A percentile compares a stretch with the other conserved stretches of the same genome.
Evolutionary conservation across 2,888 invertebrate genomes (phyloP).

Genomic region (Loripinus fragilis): DNA sequence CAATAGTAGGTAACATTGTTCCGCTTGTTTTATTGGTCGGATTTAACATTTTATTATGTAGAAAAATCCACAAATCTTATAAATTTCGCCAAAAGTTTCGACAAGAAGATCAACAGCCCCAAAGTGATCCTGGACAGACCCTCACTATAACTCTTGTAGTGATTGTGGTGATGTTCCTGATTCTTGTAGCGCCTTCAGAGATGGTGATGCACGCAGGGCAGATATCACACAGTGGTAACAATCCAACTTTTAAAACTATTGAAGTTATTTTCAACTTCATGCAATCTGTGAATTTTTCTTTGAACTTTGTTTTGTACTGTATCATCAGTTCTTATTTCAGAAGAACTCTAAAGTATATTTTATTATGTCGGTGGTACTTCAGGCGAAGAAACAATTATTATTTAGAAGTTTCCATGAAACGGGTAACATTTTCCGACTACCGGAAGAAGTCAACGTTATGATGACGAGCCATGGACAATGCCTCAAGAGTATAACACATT

Average conservation of each 20-base stretch:
- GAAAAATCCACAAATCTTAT: conserved; percentile 77
- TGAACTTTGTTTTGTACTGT: conserved; percentile 92
- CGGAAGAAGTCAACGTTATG: conserved; percentile 23
- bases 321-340: conserved; percentile 91
- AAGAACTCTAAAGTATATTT: conserved; percentile 85
- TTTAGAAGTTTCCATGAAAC: conserved; percentile 59
- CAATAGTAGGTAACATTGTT: conserved; percentile 76
- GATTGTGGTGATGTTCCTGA: conserved; percentile 80
- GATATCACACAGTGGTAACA: conserved; percentile 67
- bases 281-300: conserved; percentile 90
- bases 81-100: conserved; percentile 73
- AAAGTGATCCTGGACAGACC: conserved; percentile 74
- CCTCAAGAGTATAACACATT: too few relatives aligned
- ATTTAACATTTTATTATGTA: conserved; percentile 78
- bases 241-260: conserved; percentile 75
- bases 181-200: conserved; percentile 81
- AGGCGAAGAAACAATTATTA: conserved; percentile 53
- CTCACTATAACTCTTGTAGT: conserved; percentile 79
- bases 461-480: neutral
- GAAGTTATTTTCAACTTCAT: conserved; percentile 87
- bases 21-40: conserved; percentile 77
- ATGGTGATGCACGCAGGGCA: conserved; percentile 73
- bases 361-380: conserved; percentile 69
- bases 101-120: conserved; percentile 50
- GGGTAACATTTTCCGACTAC: conserved; percentile 58